These are phyloP conservation scores for Alloplasta piceator DNA, from an alignment of 2,888 invertebrate species.

Conservation along the genomic window DNA sequence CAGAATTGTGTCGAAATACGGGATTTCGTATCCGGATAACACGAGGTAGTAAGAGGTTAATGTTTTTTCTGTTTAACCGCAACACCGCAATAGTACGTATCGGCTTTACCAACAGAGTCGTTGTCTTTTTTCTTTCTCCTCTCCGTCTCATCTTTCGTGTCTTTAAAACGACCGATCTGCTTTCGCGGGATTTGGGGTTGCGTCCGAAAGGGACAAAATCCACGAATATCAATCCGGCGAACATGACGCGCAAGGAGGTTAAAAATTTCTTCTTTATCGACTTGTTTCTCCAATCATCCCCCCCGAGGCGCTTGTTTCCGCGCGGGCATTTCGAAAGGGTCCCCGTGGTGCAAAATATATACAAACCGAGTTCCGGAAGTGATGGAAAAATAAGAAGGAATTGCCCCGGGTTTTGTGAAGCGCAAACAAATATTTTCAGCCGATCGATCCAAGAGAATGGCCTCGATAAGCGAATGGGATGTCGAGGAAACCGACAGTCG, in stretches of 20 bases:
- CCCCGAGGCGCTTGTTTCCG: background rate
- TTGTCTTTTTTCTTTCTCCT: conserved; percentile 20
- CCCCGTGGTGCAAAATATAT: background rate
- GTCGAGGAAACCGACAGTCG: conserved; percentile 47
- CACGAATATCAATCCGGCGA: conserved; percentile 53
- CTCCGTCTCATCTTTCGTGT: conserved; percentile 21
- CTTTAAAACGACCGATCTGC: conserved; percentile 42
- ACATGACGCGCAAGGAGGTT: conserved; percentile 30
- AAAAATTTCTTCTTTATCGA: conserved; percentile 11
- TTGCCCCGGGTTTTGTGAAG: background rate
- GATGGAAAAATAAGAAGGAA: too few species aligned
- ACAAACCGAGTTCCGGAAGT: too few species aligned
- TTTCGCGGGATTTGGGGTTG: conserved; percentile 60
- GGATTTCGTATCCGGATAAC: conserved; percentile 63
- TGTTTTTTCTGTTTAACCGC: background rate
- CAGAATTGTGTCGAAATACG: conserved; percentile 68
- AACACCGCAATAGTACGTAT: background rate
- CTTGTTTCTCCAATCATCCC: background rate
- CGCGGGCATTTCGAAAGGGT: conserved; percentile 56
- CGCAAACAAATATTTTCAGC: conserved; percentile 18
- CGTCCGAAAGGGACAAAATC: conserved; percentile 65
- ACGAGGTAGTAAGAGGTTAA: conserved; percentile 34
- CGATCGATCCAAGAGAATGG: conserved; percentile 45
- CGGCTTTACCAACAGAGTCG: conserved; percentile 29
- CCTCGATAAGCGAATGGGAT: conserved; percentile 59